Evolutionary conservation across 53 echinoderm and acorn worm species (phyloP).

Genomic region (Holothuria leucospilota): DNA sequence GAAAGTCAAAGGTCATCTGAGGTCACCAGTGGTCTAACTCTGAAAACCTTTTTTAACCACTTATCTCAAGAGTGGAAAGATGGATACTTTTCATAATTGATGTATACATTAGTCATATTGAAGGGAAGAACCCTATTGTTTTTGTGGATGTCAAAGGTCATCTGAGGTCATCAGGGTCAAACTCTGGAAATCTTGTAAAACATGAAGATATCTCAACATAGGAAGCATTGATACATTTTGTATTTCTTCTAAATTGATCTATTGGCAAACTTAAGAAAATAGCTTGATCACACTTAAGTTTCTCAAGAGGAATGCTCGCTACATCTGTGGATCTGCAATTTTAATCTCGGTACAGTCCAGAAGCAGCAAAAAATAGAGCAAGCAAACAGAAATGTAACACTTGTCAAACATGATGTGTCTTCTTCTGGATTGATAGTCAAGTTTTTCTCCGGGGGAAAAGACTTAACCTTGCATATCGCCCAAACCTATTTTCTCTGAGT

Average conservation of each 20-base stretch:
- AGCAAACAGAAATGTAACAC: slow-evolving; percentile 35
- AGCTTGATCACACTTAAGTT: neutral
- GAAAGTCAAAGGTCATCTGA: too few relatives aligned
- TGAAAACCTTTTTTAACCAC: too few relatives aligned
- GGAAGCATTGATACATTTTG: neutral
- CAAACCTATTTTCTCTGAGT: too few relatives aligned
- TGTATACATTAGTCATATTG: too few relatives aligned
- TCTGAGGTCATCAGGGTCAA: neutral
- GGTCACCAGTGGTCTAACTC: too few relatives aligned
- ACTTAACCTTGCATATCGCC: too few relatives aligned
- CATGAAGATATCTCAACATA: neutral
- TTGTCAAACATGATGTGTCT: slow-evolving; percentile 12
- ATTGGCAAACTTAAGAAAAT: slow-evolving; percentile 1
- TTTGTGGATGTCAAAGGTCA: neutral
- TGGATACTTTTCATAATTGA: too few relatives aligned
- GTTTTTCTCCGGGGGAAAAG: too few relatives aligned
- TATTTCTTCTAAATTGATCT: neutral
- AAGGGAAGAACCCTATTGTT: too few relatives aligned
- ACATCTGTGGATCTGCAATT: neutral
- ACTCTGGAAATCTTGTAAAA: neutral
- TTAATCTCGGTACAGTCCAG: neutral
- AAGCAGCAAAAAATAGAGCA: slow-evolving; percentile 8
- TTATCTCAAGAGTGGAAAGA: too few relatives aligned
- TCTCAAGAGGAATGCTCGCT: too few relatives aligned
- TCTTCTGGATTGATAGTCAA: too few relatives aligned